Conservation (phyloP, 2,797 vertebrate species). For the Buceros bicornis region DNA sequence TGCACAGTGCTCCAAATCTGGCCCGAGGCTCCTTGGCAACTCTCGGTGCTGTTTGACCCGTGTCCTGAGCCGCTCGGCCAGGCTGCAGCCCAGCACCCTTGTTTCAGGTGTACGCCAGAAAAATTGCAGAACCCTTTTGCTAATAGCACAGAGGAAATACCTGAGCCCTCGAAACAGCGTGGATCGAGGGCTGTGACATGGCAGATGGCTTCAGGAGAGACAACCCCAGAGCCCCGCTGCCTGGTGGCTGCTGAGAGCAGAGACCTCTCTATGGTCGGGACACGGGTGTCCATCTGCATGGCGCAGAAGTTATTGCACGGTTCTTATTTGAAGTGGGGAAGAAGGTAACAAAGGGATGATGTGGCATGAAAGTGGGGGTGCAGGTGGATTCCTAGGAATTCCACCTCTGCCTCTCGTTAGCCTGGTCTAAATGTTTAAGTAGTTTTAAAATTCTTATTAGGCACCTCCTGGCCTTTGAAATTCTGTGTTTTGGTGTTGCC, state of each 20-base stretch:
- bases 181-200: rapidly evolving
- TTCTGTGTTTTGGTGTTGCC: neutral
- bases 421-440: neutral
- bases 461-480: neutral
- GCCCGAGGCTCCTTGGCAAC: neutral
- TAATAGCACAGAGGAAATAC: neutral
- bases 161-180: neutral
- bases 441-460: neutral
- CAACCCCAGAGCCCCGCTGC: neutral
- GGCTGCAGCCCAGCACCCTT: neutral
- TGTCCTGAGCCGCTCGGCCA: neutral
- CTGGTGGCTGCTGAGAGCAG: neutral
- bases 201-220: neutral
- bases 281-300: rapidly evolving
- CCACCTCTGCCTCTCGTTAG: neutral
- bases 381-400: rapidly evolving
- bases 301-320: neutral
- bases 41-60: rapidly evolving
- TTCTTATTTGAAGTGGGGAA: neutral
- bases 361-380: too few relatives aligned
- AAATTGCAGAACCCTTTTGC: neutral
- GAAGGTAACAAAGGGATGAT: neutral
- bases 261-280: rapidly evolving
- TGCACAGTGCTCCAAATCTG: neutral
- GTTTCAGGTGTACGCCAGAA: neutral